Conservation (phyloP, 92 coral and sea anemone species). For the Meandrina meandrites region DNA sequence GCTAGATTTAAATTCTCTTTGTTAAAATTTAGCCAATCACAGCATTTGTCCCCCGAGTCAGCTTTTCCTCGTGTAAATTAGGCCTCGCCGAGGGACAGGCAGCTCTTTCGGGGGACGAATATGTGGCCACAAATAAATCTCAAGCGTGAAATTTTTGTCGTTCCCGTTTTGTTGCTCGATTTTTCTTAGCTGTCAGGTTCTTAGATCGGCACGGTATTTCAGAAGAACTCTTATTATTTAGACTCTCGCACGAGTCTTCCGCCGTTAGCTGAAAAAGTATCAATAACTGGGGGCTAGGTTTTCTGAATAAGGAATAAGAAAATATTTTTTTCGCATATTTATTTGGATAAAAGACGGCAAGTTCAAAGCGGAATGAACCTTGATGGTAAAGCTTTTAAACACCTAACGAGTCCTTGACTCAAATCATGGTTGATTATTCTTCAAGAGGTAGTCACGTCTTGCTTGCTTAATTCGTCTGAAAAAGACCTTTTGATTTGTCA, state of each 20-base stretch:
- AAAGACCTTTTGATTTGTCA: not conserved
- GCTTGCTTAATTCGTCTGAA: not conserved
- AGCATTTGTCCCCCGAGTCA: too few species aligned
- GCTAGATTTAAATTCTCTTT: too few species aligned
- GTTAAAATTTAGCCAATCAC: too few species aligned
- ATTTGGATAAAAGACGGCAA: not conserved
- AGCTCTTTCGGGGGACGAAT: too few species aligned
- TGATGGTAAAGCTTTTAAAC: not conserved
- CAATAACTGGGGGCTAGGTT: not conserved
- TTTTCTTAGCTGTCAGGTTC: not conserved
- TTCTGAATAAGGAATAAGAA: not conserved
- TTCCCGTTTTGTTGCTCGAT: too few species aligned
- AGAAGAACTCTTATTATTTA: too few species aligned
- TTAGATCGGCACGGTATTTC: not conserved
- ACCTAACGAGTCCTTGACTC: not conserved
- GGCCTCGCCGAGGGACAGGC: too few species aligned
- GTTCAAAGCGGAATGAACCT: constrained; percentile 1
- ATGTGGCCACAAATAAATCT: too few species aligned
- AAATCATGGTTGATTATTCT: not conserved
- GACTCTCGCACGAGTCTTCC: not conserved
- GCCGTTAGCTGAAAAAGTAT: not conserved
- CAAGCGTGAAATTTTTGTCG: too few species aligned
- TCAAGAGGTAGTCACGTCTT: not conserved
- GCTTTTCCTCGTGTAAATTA: too few species aligned
- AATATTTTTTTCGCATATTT: not conserved